These are phyloP conservation scores for Metridium senile DNA, from an alignment of 92 coral and sea anemone species.

Conservation along the genomic window DNA sequence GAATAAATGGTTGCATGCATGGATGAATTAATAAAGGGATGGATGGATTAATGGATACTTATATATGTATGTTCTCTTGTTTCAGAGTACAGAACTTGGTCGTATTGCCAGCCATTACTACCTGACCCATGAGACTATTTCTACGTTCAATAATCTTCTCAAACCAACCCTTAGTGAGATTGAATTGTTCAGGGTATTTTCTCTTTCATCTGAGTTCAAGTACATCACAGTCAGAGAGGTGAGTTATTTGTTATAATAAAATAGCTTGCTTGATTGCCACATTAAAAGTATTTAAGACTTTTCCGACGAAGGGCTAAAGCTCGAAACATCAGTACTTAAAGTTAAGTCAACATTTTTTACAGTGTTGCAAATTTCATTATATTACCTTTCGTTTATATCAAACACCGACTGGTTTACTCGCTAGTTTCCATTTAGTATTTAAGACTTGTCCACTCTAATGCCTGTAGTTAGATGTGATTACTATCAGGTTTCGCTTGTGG, in stretches of 20 bases:
- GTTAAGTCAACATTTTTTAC: too few relatives aligned
- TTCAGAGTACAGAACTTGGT: slow-evolving; percentile 93
- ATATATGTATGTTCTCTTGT: background rate
- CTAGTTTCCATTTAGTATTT: too few relatives aligned
- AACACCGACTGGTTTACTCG: too few relatives aligned
- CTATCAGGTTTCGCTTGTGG: too few relatives aligned
- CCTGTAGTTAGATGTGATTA: too few relatives aligned
- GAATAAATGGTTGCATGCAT: background rate
- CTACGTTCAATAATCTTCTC: slow-evolving; percentile 88
- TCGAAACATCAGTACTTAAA: too few relatives aligned
- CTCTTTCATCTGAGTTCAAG: slow-evolving; percentile 93
- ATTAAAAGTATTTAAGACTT: background rate
- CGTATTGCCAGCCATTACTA: slow-evolving; percentile 98
- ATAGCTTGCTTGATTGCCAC: background rate
- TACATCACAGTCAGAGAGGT: slow-evolving; percentile 97
- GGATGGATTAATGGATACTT: background rate
- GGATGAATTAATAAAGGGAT: background rate
- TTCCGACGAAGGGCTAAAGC: too few relatives aligned
- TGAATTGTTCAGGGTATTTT: slow-evolving; percentile 93
- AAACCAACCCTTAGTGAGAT: slow-evolving; percentile 97
- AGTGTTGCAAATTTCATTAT: too few relatives aligned
- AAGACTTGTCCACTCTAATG: too few relatives aligned
- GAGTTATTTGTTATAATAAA: background rate
- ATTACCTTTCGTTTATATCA: too few relatives aligned
- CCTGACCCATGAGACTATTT: slow-evolving; percentile 89